These are phyloP conservation scores for Psophia crepitans DNA, from an alignment of 2,113 vertebrate genomes.

Conservation along the genomic window DNA sequence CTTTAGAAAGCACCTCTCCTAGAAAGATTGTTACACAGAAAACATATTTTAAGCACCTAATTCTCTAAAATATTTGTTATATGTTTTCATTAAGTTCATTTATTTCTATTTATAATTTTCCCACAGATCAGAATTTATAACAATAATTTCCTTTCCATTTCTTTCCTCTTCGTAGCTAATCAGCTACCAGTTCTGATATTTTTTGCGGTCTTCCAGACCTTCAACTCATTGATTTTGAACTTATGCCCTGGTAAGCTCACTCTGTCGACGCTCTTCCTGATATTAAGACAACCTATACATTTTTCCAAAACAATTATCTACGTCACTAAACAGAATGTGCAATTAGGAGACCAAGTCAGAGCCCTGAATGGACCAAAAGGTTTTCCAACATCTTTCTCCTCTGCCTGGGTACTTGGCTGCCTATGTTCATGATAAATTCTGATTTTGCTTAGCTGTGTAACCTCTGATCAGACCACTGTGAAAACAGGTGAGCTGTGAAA, in stretches of 20 bases:
- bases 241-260: neutral
- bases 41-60: neutral
- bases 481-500: neutral
- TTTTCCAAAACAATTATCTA: neutral
- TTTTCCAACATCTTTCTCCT: neutral
- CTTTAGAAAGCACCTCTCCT: neutral
- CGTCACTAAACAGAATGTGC: neutral
- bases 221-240: neutral
- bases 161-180: neutral
- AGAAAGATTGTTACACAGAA: neutral
- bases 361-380: neutral
- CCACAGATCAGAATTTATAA: neutral
- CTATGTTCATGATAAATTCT: neutral
- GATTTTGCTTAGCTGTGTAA: neutral
- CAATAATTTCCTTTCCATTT: neutral
- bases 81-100: neutral
- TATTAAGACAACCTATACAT: neutral
- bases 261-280: neutral
- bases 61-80: neutral
- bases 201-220: neutral
- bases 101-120: neutral
- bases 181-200: neutral
- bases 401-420: neutral
- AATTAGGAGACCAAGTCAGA: neutral
- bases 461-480: neutral